Base-by-base conservation (phyloP, 2,888 invertebrate genomes). In the Hirtodrosophila histrioides region DNA sequence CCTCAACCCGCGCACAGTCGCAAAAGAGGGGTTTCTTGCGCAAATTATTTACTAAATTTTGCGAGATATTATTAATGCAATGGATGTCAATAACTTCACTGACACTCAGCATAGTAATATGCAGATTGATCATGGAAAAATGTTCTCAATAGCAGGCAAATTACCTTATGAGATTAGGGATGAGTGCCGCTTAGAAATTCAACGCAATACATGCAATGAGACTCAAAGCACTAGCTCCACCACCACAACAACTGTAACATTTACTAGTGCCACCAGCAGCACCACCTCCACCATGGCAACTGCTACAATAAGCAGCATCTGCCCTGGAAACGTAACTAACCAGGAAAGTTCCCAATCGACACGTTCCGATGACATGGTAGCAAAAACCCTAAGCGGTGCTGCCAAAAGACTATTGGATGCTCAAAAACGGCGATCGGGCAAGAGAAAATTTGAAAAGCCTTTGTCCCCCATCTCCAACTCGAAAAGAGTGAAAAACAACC, bases 31-130 rank as follows among this genome's bases (percentile, higher is more conserved):
- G 43, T 29, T 43, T 11, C n/a, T n/a, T 43, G 27, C 8, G 43
- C 43, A 43, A 43, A 43, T 43, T 43, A 43, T 11, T 43, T 43
- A 7, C 43, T 43, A 11, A 43, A 43, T 43, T 8, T 29, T 11
- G n/a, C 10, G 11, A 43, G 3, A 8, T 43, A 43, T 43, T 29
- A 44, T 12, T 39, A 39, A 39, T 12, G 12, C 39, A 39, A 40
- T 40, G 39, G 17, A 17, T 17, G 17, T 1, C 1, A 17, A 17
- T 17, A 17, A 17, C 17, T 17, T 17, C 2, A 17, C 17, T 40
- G 23, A 40, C 39, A 4, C 39, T 17, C 39, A 40, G 39, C 39
- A 4, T 40, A 40, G 12, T 0, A 36, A 46, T 10, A 46, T n/a
- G 12, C 46, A 23, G 46, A 33, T 12, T 33, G 44, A 44, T 31